A percentile compares a stretch with the other conserved stretches of the same genome.
Conservation (phyloP, 2,113 vertebrate genomes). For the Pipa parva region DNA sequence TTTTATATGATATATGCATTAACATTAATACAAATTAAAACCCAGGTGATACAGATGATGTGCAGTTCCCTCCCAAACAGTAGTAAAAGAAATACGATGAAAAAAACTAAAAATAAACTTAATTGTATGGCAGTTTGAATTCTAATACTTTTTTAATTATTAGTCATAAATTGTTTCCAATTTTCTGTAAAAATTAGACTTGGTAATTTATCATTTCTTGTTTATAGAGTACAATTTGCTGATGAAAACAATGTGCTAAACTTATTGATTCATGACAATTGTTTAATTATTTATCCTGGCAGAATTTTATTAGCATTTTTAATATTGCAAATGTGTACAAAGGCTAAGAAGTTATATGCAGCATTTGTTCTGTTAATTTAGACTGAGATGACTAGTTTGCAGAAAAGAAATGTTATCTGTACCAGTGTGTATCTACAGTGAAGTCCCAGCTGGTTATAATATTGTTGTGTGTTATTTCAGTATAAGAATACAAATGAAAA, state of each 20-base stretch:
- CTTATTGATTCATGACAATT: constrained; percentile 99
- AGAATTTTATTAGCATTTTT: constrained; percentile 98
- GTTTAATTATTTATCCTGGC: constrained; percentile 99
- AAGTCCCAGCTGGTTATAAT: constrained; percentile 23
- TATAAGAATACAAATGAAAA: background rate
- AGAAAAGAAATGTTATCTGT: constrained; percentile 19
- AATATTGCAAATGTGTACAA: constrained; percentile 86
- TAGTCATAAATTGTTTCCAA: constrained; percentile 88
- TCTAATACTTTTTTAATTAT: constrained; percentile 85
- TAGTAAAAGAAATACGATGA: background rate
- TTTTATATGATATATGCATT: too few species aligned
- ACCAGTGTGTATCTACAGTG: constrained; percentile 27
- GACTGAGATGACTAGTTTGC: constrained; percentile 22
- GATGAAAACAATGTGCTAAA: constrained; percentile 98
- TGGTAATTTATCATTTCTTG: constrained; percentile 98
- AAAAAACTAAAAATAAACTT: constrained; percentile 30
- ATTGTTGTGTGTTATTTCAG: background rate
- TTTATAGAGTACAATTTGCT: constrained; percentile 99
- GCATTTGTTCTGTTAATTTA: constrained; percentile 78
- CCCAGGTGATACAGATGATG: too few species aligned
- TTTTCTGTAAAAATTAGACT: constrained; percentile 94
- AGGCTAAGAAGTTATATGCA: constrained; percentile 80
- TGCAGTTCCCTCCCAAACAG: too few species aligned
- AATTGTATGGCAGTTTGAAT: constrained; percentile 53
- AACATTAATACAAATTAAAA: too few species aligned